Percentiles rank a stretch among this genome's conserved stretches.
phyloP scores from a whole-genome alignment of 2,113 vertebrate genomes.

The Cyprinodon brontotheroides region DNA sequence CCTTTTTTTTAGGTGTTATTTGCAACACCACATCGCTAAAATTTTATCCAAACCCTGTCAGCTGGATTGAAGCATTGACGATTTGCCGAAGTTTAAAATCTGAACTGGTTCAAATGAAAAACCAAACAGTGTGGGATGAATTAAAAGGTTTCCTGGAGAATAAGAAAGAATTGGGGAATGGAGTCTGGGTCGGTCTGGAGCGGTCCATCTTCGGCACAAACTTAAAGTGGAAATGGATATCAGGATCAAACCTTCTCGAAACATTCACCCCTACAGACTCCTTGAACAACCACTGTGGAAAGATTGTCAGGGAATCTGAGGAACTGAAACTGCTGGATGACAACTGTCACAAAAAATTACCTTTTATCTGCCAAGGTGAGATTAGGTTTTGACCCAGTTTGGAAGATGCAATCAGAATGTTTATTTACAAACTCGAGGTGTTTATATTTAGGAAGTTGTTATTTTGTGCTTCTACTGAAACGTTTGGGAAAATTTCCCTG shows the following conservation, averaged over 20 bases:
- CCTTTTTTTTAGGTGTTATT: no score
- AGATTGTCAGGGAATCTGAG: not conserved
- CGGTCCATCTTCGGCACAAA: not conserved
- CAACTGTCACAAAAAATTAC: not conserved
- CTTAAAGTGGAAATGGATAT: not conserved
- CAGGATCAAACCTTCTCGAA: rapidly evolving
- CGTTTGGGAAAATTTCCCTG: no score
- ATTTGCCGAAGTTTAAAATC: not conserved
- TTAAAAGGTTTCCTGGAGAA: not conserved
- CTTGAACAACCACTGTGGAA: slow-evolving; percentile 31
- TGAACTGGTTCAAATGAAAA: not conserved
- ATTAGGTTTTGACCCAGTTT: not conserved
- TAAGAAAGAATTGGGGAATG: not conserved
- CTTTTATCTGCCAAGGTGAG: not conserved
- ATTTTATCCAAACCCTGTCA: not conserved
- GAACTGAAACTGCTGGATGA: not conserved
- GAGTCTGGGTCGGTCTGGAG: not conserved
- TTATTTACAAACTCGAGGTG: no score
- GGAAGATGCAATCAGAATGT: no score
- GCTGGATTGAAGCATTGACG: not conserved
- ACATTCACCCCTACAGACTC: rapidly evolving
- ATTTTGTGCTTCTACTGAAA: no score
- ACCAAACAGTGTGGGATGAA: not conserved
- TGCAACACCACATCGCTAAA: no score
- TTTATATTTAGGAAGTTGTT: no score